Evolutionary conservation across 2,797 vertebrate genomes (phyloP).

Genomic region (Phalanger gymnotis): DNA sequence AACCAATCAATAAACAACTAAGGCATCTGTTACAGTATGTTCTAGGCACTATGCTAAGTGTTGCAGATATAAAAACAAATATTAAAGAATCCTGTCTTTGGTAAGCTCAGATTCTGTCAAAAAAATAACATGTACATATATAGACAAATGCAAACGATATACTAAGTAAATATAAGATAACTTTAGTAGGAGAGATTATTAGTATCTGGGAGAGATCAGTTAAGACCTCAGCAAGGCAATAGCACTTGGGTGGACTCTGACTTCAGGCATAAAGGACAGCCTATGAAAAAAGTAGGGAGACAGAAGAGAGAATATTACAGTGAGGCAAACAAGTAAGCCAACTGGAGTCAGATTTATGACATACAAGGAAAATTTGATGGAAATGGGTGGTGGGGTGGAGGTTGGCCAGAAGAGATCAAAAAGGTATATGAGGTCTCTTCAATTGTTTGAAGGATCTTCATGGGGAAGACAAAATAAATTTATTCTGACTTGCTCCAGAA

Average conservation of each 20-base stretch:
- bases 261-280: not conserved
- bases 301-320: not conserved
- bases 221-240: not conserved
- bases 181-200: not conserved
- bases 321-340: not conserved
- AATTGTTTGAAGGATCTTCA: not conserved
- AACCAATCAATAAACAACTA: not conserved
- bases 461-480: not conserved
- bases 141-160: not conserved
- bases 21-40: not conserved
- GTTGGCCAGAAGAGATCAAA: not conserved
- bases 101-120: not conserved
- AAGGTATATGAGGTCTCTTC: not conserved
- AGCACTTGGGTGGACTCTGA: not conserved
- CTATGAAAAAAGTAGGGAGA: not conserved
- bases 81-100: not conserved
- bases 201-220: not conserved
- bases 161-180: not conserved
- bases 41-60: not conserved
- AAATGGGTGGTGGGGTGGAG: not conserved
- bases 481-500: not conserved
- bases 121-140: not conserved
- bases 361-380: not conserved
- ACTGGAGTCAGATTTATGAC: not conserved
- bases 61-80: not conserved